Conservation (phyloP, 2,113 vertebrate genomes). For the Dipodomys spectabilis region DNA sequence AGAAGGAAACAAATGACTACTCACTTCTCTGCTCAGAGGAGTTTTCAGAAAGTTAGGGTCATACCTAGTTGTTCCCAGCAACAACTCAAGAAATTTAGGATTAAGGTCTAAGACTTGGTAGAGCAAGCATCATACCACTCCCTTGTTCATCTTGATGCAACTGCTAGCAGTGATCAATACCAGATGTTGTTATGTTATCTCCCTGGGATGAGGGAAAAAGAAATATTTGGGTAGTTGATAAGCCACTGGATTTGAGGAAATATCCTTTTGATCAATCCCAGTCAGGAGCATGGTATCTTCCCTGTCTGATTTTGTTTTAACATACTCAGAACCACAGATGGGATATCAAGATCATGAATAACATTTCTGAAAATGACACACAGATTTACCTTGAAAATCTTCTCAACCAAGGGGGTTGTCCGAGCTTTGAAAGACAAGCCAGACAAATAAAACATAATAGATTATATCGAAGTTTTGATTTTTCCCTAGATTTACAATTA, state of each 20-base stretch:
- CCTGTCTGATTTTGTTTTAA: constrained; percentile 49
- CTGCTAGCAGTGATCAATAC: constrained; percentile 25
- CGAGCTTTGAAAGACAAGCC: background rate
- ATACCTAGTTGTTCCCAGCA: background rate
- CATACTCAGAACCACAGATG: background rate
- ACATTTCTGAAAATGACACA: background rate
- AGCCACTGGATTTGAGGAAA: constrained; percentile 52
- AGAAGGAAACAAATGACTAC: background rate
- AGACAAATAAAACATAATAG: background rate
- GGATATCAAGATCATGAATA: background rate
- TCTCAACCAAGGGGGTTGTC: background rate
- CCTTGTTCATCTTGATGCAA: constrained; percentile 40
- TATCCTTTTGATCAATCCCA: constrained; percentile 12
- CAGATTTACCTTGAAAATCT: background rate
- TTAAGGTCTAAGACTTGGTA: background rate
- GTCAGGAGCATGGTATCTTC: constrained; percentile 22
- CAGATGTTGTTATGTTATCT: constrained; percentile 46
- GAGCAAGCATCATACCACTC: background rate
- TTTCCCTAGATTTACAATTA: constrained; percentile 19
- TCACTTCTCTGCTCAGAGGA: background rate
- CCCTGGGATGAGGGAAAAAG: constrained; percentile 39
- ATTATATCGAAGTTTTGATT: background rate
- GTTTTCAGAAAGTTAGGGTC: background rate
- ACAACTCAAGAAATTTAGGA: background rate
- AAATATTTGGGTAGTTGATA: constrained; percentile 68